These are phyloP conservation scores for Ypsolopha sequella DNA, from an alignment of 2,888 invertebrate genomes.

Conservation along the genomic window DNA sequence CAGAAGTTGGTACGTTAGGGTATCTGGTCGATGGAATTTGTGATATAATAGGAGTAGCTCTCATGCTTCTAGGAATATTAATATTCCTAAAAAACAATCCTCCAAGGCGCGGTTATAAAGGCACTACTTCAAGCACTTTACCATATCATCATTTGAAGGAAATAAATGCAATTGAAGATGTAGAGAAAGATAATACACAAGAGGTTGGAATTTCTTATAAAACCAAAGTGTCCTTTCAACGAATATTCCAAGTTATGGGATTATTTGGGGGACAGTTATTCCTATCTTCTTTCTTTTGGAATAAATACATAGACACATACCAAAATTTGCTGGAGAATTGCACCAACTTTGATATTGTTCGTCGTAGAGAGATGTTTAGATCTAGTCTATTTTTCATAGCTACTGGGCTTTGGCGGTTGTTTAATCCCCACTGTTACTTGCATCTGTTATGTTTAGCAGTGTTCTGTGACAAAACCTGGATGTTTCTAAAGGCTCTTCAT, in stretches of 20 bases:
- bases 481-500: constrained; percentile 78
- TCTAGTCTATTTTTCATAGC: constrained; percentile 82
- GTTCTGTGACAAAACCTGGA: constrained; percentile 86
- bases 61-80: constrained; percentile 77
- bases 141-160: constrained; percentile 59
- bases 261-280: constrained; percentile 79
- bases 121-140: constrained; percentile 73
- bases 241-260: constrained; percentile 74
- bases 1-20: constrained; percentile 84
- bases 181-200: constrained; percentile 46
- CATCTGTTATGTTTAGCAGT: constrained; percentile 81
- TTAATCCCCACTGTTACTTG: constrained; percentile 83
- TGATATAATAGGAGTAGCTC: constrained; percentile 82
- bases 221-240: constrained; percentile 76
- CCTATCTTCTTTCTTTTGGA: constrained; percentile 84
- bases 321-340: constrained; percentile 81
- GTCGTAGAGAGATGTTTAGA: constrained; percentile 72
- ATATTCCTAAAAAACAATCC: constrained; percentile 80
- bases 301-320: constrained; percentile 84
- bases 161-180: constrained; percentile 50
- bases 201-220: constrained; percentile 74
- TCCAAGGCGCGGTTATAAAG: constrained; percentile 76
- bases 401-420: constrained; percentile 81
- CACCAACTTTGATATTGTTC: constrained; percentile 55
- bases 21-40: constrained; percentile 88